Base-by-base conservation (phyloP, 1,140 invertebrate genomes). In the Trialeurodes vaporariorum region DNA sequence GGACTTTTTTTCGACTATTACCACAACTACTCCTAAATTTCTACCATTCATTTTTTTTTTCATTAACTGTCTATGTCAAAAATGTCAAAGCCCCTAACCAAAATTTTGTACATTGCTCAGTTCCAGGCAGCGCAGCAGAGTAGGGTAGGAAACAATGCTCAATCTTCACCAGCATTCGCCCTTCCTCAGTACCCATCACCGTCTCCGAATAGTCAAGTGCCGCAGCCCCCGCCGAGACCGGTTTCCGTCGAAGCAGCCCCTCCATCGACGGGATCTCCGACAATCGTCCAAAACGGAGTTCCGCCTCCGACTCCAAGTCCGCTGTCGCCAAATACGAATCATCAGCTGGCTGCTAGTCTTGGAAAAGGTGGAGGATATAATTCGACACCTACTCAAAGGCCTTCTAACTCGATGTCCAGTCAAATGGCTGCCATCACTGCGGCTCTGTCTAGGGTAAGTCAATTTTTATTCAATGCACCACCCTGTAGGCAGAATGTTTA, bases 391-490 rank as follows among this genome's bases (percentile, higher is more conserved):
- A 68, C 67, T 27, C 75, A 76, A 59, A 71, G 72, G 25, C 68
- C 66, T 58, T 78, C 72, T 67, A 82, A 79, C 34, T 83, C 79
- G 49, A 83, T 84, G 76, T 88, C 83, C 59, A 87, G 84, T 22
- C 87, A 87, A 74, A 87, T 87, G 83, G 84, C 86, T 13, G 86
- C 87, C 0, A 82, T 88, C 40, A 86, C 84, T 68, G 86, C 86
- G 0, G 81, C 84, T 0, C 80, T 85, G 9, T 85, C 67, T 25
- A 68, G 68, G 63, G 72, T 72, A 69, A 59, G 59, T 68, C 58
- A 23, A 12, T 22, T 64, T 1, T 1, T 58, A 21, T 59, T 65
- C 25, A 2, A 22, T 63, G 17, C 64, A n/a, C 2, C 25, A 24
- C 27, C 62, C n/a, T n/a, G n/a, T n/a, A n/a, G n/a, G n/a, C n/a